Percentiles rank a stretch among this genome's conserved stretches.
Conservation (phyloP, 2,113 vertebrate species). For the Hippopotamus amphibius region DNA sequence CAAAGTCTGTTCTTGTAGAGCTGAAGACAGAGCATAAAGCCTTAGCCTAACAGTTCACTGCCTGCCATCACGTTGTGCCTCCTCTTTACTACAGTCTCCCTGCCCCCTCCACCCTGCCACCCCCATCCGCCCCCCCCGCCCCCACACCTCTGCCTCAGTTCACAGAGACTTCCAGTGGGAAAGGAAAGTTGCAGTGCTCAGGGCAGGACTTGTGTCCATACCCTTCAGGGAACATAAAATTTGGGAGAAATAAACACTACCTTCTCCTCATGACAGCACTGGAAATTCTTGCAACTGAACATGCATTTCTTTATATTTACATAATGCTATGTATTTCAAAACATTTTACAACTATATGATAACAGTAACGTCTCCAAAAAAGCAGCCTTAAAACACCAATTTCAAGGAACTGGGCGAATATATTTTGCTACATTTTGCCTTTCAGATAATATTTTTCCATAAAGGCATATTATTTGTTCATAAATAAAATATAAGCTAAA, state of each 20-base stretch:
- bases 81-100: background rate
- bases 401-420: slow-evolving; percentile 11
- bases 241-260: background rate
- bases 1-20: background rate
- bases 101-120: too few relatives aligned
- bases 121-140: background rate
- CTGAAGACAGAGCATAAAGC: background rate
- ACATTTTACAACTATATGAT: background rate
- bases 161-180: background rate
- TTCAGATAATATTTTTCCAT: slow-evolving; percentile 25
- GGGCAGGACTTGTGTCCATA: background rate
- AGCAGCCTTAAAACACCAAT: background rate
- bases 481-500: slow-evolving; percentile 46
- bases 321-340: background rate
- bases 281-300: background rate
- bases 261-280: background rate
- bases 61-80: background rate
- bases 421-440: slow-evolving; percentile 11
- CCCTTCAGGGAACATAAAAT: background rate
- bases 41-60: background rate
- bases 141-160: background rate
- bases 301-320: background rate
- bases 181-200: background rate
- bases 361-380: background rate
- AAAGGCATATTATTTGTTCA: slow-evolving; percentile 23